phyloP scores from a whole-genome alignment of 2,888 invertebrate species.

The Ophion ventricosus region DNA sequence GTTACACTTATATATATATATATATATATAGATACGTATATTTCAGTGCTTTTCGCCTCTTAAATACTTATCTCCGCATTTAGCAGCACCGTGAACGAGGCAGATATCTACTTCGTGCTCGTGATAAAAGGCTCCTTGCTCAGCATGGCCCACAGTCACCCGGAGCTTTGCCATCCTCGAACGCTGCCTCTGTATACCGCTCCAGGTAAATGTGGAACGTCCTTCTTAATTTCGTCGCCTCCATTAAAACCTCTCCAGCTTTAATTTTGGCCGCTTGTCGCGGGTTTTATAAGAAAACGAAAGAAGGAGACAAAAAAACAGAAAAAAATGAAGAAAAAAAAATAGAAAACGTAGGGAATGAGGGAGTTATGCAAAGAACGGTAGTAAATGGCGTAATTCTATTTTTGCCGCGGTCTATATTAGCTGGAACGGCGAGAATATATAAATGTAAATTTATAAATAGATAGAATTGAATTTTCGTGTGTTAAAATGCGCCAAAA shows the following conservation, averaged over 20 bases:
- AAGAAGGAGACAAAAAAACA: conserved; percentile 14
- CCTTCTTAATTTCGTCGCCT: conserved; percentile 68
- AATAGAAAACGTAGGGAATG: conserved; percentile 21
- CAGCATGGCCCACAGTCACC: conserved; percentile 28
- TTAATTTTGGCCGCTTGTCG: conserved; percentile 59
- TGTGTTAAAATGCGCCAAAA: too few relatives aligned
- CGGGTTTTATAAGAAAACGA: conserved; percentile 47
- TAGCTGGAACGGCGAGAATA: background rate
- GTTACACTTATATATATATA: conserved; percentile 30
- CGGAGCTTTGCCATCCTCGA: conserved; percentile 9
- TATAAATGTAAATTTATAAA: too few relatives aligned
- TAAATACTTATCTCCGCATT: conserved; percentile 61
- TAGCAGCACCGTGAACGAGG: conserved; percentile 33
- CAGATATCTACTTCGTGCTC: conserved; percentile 37
- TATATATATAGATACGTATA: conserved; percentile 39
- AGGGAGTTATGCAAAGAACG: conserved; percentile 49
- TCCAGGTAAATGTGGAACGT: conserved; percentile 60
- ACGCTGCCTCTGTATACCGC: conserved; percentile 36
- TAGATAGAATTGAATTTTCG: too few relatives aligned
- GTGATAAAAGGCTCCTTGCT: conserved; percentile 53
- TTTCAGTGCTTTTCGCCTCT: conserved; percentile 51
- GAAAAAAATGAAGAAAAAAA: background rate
- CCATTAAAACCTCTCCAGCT: conserved; percentile 65
- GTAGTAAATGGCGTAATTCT: conserved; percentile 51
- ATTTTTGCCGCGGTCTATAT: conserved; percentile 16